Percentiles rank a stretch among this genome's conserved stretches.
phyloP scores from a whole-genome alignment of 2,888 invertebrate species.

The Ernsta delagoae region DNA sequence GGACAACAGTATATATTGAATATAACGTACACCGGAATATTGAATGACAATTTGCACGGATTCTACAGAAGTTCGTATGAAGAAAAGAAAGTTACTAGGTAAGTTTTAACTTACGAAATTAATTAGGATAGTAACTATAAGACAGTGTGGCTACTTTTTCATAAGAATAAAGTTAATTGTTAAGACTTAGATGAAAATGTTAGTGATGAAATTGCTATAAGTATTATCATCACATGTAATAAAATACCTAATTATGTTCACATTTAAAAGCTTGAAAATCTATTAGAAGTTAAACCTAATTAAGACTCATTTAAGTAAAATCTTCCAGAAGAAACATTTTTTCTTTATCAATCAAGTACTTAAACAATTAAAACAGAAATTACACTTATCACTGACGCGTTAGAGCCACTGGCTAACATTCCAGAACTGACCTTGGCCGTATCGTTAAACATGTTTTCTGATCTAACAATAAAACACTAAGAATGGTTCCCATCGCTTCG shows the following conservation, averaged over 20 bases:
- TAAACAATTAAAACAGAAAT: not conserved
- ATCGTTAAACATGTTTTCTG: constrained; percentile 13
- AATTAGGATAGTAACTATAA: not conserved
- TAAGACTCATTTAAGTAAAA: too few relatives aligned
- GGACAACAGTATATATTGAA: constrained; percentile 87
- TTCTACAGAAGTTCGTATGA: constrained; percentile 93
- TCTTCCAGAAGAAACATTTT: too few relatives aligned
- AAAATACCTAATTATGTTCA: too few relatives aligned
- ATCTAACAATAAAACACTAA: constrained; percentile 14
- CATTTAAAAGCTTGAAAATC: too few relatives aligned
- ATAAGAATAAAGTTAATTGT: too few relatives aligned
- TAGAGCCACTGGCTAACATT: not conserved
- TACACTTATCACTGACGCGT: not conserved
- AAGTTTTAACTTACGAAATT: constrained; percentile 47
- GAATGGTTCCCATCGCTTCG: constrained; percentile 18
- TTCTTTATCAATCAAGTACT: not conserved
- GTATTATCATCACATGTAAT: too few relatives aligned
- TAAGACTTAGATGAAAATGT: too few relatives aligned
- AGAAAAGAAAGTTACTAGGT: constrained; percentile 89
- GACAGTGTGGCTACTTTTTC: not conserved
- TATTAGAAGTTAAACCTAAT: too few relatives aligned
- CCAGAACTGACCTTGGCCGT: not conserved
- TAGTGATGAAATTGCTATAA: too few relatives aligned
- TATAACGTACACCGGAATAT: constrained; percentile 88
- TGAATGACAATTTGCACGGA: constrained; percentile 91